Evolutionary conservation across 1,140 invertebrate species (phyloP).

Genomic region (Plectus sambesii): DNA sequence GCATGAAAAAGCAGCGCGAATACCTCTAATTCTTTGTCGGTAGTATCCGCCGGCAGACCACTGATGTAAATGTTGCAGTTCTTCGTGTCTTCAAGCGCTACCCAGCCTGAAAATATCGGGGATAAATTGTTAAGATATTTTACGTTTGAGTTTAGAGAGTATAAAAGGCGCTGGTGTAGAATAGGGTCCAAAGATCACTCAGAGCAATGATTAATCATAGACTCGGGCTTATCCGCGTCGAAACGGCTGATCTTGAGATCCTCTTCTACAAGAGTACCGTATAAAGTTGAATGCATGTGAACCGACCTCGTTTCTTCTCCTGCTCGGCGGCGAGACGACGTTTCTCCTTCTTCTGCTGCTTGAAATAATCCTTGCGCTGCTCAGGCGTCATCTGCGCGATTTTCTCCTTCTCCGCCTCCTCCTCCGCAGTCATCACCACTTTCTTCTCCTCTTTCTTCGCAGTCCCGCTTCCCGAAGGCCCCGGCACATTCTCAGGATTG

Average conservation of each 20-base stretch:
- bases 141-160: too few relatives aligned
- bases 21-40: slow-evolving; percentile 58
- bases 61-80: slow-evolving; percentile 95
- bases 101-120: slow-evolving; percentile 66
- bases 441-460: slow-evolving; percentile 28
- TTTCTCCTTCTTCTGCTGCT: neutral
- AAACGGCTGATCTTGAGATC: too few relatives aligned
- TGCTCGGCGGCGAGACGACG: too few relatives aligned
- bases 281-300: too few relatives aligned
- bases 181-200: too few relatives aligned
- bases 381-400: slow-evolving; percentile 11
- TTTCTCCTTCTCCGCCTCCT: slow-evolving; percentile 31
- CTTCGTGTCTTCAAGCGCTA: slow-evolving; percentile 76
- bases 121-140: too few relatives aligned
- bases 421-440: slow-evolving; percentile 46
- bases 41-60: slow-evolving; percentile 76
- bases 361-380: slow-evolving; percentile 7
- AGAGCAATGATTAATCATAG: too few relatives aligned
- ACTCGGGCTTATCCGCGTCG: too few relatives aligned
- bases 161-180: neutral
- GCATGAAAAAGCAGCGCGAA: slow-evolving; percentile 6
- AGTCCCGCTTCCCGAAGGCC: slow-evolving; percentile 42
- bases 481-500: slow-evolving; percentile 22
- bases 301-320: too few relatives aligned
- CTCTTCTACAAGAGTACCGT: too few relatives aligned